These are phyloP conservation scores for Myanophis thanlyinensis DNA, from an alignment of 2,113 vertebrate genomes.

Conservation along the genomic window DNA sequence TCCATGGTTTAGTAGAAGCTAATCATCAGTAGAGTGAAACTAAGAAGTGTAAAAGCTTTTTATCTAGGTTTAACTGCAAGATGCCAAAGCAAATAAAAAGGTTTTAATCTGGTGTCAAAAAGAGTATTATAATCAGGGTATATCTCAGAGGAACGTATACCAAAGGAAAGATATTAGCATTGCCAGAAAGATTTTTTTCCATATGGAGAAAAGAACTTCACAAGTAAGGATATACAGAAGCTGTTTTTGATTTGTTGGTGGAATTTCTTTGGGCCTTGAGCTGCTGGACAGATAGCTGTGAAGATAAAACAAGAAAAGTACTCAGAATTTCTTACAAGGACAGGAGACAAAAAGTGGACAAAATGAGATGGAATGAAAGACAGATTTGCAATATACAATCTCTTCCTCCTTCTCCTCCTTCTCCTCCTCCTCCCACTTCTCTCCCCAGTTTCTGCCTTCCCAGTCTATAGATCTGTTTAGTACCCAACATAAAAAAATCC, in stretches of 20 bases:
- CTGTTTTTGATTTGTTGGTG: background rate
- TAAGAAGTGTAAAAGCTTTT: background rate
- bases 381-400: background rate
- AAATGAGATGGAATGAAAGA: background rate
- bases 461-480: background rate
- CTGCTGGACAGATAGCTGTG: background rate
- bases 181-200: background rate
- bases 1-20: background rate
- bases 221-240: background rate
- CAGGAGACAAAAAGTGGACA: too few relatives aligned
- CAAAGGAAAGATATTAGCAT: background rate
- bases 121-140: background rate
- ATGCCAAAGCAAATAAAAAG: background rate
- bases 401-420: too few relatives aligned
- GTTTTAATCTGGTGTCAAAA: background rate
- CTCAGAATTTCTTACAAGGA: background rate
- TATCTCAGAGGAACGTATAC: background rate
- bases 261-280: background rate
- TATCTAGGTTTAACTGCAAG: background rate
- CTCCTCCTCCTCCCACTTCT: too few relatives aligned
- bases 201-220: background rate
- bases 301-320: background rate
- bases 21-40: background rate
- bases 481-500: background rate
- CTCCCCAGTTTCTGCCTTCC: background rate